phyloP scores from a whole-genome alignment of 2,113 vertebrate genomes.

The Lamprotornis superbus region DNA sequence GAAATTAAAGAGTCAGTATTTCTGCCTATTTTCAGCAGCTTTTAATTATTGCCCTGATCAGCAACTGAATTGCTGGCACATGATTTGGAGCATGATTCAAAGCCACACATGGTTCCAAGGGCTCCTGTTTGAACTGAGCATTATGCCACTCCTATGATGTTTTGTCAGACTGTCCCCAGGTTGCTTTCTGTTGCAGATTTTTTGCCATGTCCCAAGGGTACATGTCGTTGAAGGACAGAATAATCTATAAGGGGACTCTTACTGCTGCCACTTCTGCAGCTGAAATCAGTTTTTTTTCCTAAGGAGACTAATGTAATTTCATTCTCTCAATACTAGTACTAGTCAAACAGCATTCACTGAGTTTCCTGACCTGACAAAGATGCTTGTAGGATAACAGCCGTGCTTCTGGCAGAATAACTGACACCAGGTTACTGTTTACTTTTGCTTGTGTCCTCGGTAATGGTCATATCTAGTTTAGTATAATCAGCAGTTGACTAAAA shows the following conservation, averaged over 20 bases:
- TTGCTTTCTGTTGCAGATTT: neutral
- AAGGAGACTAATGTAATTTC: neutral
- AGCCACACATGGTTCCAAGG: neutral
- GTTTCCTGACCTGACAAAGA: neutral
- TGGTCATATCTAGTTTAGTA: conserved; percentile 23
- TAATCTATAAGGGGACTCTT: neutral
- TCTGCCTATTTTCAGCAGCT: conserved; percentile 22
- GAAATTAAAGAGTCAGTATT: neutral
- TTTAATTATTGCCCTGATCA: neutral
- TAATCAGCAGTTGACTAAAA: conserved; percentile 1
- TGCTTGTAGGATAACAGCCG: neutral
- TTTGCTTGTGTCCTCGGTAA: neutral
- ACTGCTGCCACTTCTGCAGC: neutral
- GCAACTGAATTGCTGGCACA: neutral
- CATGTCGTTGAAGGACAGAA: neutral
- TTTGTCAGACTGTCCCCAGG: neutral
- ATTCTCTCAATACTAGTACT: neutral
- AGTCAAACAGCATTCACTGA: too few species aligned
- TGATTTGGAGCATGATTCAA: neutral
- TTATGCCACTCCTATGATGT: neutral
- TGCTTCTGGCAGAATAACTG: neutral
- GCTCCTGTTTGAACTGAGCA: neutral
- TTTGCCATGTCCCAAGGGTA: neutral
- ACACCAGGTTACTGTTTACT: neutral
- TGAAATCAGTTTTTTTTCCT: neutral